phyloP scores from a whole-genome alignment of 2,113 vertebrate species.

The Lasiurus borealis region DNA sequence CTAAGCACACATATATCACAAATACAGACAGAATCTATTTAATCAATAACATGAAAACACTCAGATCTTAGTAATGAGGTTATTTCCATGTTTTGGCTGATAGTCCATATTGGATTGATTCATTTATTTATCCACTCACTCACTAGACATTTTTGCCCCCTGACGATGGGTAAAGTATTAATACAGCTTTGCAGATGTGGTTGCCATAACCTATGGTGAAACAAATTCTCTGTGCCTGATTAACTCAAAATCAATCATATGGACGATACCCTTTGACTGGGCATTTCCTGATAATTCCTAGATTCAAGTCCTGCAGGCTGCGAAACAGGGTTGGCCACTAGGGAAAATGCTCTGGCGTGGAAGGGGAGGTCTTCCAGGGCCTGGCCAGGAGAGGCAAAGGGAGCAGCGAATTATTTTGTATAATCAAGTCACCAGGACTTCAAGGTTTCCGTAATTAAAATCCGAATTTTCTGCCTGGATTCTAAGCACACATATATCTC shows the following conservation, averaged over 20 bases:
- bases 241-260: neutral
- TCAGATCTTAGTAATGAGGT: conserved; percentile 68
- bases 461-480: too few species aligned
- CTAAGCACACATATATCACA: conserved; percentile 75
- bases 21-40: conserved; percentile 76
- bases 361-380: neutral
- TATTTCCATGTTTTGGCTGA: conserved; percentile 69
- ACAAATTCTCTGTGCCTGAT: neutral
- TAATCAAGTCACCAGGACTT: neutral
- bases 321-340: neutral
- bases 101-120: conserved; percentile 40
- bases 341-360: neutral
- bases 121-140: conserved; percentile 57
- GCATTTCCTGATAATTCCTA: neutral
- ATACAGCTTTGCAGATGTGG: conserved; percentile 38
- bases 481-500: too few species aligned
- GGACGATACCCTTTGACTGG: neutral
- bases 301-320: neutral
- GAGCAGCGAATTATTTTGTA: neutral
- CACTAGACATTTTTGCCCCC: conserved; percentile 60
- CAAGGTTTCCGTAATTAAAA: neutral
- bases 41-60: conserved; percentile 75
- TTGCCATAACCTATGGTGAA: conserved; percentile 14
- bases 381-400: neutral
- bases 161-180: neutral